phyloP scores from a whole-genome alignment of 2,113 vertebrate genomes.

The Serilophus lunatus region DNA sequence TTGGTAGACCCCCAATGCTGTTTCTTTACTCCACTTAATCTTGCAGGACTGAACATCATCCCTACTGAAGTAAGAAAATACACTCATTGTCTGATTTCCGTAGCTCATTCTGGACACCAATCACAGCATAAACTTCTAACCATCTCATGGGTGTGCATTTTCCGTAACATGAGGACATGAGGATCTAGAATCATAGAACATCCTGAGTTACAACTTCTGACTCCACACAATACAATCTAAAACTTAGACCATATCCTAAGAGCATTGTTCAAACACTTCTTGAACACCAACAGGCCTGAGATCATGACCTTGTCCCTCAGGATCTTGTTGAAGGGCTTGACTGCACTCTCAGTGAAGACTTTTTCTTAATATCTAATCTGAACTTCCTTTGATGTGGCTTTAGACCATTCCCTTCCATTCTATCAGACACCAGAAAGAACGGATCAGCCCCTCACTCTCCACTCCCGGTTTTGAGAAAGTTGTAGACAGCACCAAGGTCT shows the following conservation, averaged over 20 bases:
- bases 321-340: background rate
- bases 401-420: background rate
- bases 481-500: background rate
- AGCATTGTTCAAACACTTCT: background rate
- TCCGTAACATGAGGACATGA: background rate
- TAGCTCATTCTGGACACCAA: background rate
- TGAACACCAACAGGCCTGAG: background rate
- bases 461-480: background rate
- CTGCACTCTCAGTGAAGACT: background rate
- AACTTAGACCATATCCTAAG: background rate
- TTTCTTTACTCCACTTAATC: background rate
- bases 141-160: background rate
- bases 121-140: background rate
- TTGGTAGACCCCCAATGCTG: accelerated
- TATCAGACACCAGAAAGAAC: background rate
- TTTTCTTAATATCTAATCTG: background rate
- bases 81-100: background rate
- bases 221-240: background rate
- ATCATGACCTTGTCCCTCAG: background rate
- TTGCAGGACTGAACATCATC: background rate
- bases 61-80: background rate
- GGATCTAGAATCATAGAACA: background rate
- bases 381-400: background rate
- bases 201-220: background rate
- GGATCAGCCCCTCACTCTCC: background rate